Conservation (phyloP, 1,140 invertebrate species). For the Chrysoperla carnea region DNA sequence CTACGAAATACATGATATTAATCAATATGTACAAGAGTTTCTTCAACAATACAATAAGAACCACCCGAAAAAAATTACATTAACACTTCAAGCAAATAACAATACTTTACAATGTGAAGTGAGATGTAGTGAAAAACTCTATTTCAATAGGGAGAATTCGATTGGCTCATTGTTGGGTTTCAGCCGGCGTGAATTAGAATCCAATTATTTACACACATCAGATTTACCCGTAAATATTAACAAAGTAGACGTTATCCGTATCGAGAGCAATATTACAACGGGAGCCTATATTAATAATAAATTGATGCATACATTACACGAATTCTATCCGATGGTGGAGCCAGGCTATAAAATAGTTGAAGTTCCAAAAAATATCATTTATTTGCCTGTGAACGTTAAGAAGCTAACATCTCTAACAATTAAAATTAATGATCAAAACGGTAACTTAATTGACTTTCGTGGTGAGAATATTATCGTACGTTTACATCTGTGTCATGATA, state of each 20-base stretch:
- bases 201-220: no score
- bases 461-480: constrained; percentile 4
- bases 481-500: no score
- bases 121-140: constrained; percentile 4
- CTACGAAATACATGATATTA: no score
- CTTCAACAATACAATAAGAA: no score
- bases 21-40: no score
- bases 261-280: constrained; percentile 5
- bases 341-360: constrained; percentile 14
- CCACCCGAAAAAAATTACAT: background rate
- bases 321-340: constrained; percentile 12
- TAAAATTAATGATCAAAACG: constrained; percentile 9
- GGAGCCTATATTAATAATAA: constrained; percentile 13
- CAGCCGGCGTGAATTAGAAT: background rate
- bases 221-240: no score
- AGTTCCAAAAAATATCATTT: constrained; percentile 14
- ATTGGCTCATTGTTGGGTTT: constrained; percentile 9
- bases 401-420: constrained; percentile 9
- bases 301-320: constrained; percentile 12
- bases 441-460: background rate
- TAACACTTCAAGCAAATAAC: constrained; percentile 4
- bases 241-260: no score
- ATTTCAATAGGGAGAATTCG: constrained; percentile 6
- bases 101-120: constrained; percentile 9
- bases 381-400: constrained; percentile 13